Percentiles rank a stretch among this genome's conserved stretches.
Evolutionary conservation across 1,140 invertebrate genomes (phyloP).

Genomic region (Habropoda laboriosa): DNA sequence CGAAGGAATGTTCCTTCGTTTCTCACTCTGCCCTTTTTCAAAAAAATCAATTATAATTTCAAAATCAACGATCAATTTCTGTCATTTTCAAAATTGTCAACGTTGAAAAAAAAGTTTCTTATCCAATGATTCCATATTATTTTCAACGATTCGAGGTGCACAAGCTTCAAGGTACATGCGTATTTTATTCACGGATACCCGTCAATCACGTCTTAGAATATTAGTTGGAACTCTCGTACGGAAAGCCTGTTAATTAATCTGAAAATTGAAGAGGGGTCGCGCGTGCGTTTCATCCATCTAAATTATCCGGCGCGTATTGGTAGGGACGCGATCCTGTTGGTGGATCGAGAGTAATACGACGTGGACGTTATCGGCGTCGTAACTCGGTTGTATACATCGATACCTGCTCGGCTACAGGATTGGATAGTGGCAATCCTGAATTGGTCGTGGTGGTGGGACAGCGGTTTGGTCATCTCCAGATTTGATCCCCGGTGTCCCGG

Average conservation of each 20-base stretch:
- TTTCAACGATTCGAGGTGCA: too few relatives aligned
- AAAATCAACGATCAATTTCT: too few relatives aligned
- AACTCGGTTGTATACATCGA: conserved; percentile 40
- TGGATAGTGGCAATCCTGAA: conserved; percentile 53
- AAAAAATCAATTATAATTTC: too few relatives aligned
- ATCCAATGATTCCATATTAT: too few relatives aligned
- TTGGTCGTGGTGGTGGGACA: conserved; percentile 57
- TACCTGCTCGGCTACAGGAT: conserved; percentile 43
- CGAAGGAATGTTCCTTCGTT: too few relatives aligned
- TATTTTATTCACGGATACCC: too few relatives aligned
- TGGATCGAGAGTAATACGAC: conserved; percentile 35
- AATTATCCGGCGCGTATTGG: conserved; percentile 11
- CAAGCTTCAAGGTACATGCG: too few relatives aligned
- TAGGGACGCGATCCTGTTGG: background rate
- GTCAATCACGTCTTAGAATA: too few relatives aligned
- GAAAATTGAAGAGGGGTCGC: background rate
- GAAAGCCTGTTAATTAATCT: background rate
- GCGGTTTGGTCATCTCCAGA: conserved; percentile 67
- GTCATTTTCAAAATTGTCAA: too few relatives aligned
- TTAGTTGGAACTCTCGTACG: too few relatives aligned
- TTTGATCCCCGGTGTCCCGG: conserved; percentile 59
- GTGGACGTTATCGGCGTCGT: conserved; percentile 44
- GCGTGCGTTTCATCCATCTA: background rate
- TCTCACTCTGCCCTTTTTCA: too few relatives aligned
- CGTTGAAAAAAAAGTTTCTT: too few relatives aligned